Evolutionary conservation across 1,140 invertebrate species (phyloP).

Genomic region (Caerostris extrusa): DNA sequence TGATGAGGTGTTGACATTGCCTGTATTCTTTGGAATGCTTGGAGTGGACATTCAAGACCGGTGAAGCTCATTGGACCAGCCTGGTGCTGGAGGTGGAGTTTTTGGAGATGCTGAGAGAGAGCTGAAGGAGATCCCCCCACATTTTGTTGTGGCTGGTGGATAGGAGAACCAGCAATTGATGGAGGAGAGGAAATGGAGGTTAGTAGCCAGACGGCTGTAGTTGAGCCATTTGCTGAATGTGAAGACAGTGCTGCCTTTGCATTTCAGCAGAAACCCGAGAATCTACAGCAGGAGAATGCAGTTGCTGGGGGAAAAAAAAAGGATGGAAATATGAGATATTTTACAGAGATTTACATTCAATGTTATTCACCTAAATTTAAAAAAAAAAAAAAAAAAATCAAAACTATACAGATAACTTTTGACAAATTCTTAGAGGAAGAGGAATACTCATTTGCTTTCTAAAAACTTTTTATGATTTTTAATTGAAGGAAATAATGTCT

Average conservation of each 20-base stretch:
- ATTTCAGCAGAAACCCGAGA: constrained; percentile 81
- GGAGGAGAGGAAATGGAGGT: constrained; percentile 78
- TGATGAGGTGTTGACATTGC: constrained; percentile 77
- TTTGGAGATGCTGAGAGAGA: constrained; percentile 82
- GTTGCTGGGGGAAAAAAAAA: constrained; percentile 78
- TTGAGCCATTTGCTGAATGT: constrained; percentile 80
- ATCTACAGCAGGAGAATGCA: constrained; percentile 80
- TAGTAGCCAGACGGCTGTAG: constrained; percentile 65
- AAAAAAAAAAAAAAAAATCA: too few relatives aligned
- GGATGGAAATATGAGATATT: too few relatives aligned
- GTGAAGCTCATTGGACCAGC: constrained; percentile 74
- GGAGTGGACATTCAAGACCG: constrained; percentile 78
- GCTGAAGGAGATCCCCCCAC: constrained; percentile 76
- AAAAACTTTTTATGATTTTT: too few relatives aligned
- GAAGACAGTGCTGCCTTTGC: constrained; percentile 82
- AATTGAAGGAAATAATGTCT: too few relatives aligned
- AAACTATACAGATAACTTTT: too few relatives aligned
- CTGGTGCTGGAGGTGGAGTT: constrained; percentile 81
- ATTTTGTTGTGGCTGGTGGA: constrained; percentile 73
- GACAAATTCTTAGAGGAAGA: too few relatives aligned
- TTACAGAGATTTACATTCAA: too few relatives aligned
- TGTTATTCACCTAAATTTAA: too few relatives aligned
- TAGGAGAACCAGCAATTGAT: constrained; percentile 81
- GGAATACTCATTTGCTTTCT: too few relatives aligned
- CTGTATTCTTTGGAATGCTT: constrained; percentile 77